A percentile compares a stretch with the other conserved stretches of the same genome.
phyloP scores from a whole-genome alignment of 2,113 vertebrate genomes.

The Mustela nigripes region DNA sequence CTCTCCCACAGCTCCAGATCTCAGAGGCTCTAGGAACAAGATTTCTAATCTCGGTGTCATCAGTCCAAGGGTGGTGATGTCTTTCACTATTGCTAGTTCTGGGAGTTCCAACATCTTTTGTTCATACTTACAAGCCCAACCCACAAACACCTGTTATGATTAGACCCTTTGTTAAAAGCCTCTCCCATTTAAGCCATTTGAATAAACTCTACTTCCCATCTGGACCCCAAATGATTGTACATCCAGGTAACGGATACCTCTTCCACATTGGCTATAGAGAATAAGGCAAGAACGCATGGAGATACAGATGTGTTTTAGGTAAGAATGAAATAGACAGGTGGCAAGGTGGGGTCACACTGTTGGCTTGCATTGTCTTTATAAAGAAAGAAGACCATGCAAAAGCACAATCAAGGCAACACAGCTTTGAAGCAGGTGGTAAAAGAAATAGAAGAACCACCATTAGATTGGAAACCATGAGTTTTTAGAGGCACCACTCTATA shows the following conservation, averaged over 20 bases:
- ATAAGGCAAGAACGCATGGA: neutral
- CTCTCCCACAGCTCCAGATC: neutral
- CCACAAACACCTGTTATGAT: neutral
- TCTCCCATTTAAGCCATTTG: neutral
- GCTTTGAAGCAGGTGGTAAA: neutral
- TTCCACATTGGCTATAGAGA: neutral
- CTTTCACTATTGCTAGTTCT: neutral
- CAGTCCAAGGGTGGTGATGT: no score
- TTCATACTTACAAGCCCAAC: neutral
- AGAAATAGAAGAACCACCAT: neutral
- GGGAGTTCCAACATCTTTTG: neutral
- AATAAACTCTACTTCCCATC: neutral
- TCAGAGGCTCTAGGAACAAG: neutral
- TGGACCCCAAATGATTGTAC: neutral
- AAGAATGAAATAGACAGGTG: neutral
- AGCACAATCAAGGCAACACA: neutral
- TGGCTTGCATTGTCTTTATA: neutral
- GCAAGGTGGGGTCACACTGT: no score
- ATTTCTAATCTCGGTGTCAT: neutral
- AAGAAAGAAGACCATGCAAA: neutral
- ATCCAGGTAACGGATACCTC: rapidly evolving
- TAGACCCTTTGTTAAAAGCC: neutral
- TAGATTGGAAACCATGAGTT: neutral
- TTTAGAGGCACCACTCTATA: neutral
- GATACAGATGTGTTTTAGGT: neutral